Percentiles rank a stretch among this genome's conserved stretches.
Conservation (phyloP, 2,888 invertebrate species). For the Baccha elongata region DNA sequence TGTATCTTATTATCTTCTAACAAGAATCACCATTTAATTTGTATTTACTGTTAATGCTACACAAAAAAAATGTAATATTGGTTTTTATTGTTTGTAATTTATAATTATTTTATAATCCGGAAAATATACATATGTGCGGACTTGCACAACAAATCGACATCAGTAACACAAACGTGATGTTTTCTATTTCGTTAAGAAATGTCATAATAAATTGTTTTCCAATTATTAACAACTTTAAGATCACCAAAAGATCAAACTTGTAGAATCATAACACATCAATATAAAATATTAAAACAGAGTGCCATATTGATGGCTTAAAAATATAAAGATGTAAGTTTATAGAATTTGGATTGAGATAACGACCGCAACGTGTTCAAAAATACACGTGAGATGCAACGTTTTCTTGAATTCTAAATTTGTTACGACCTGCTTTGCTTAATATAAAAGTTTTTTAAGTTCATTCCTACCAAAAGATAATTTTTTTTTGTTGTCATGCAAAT, state of each 20-base stretch:
- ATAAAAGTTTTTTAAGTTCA: too few species aligned
- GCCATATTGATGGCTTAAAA: not conserved
- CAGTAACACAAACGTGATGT: slow-evolving; percentile 5
- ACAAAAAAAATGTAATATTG: not conserved
- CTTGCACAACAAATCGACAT: not conserved
- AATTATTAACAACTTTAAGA: not conserved
- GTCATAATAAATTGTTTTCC: slow-evolving; percentile 1
- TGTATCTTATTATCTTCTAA: too few species aligned
- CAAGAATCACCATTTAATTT: not conserved
- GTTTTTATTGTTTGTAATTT: not conserved
- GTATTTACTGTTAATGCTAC: not conserved
- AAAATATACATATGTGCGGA: not conserved
- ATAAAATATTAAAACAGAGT: too few species aligned
- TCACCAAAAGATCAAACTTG: not conserved
- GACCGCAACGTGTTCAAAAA: not conserved
- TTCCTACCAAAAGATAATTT: too few species aligned
- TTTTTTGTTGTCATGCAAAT: too few species aligned
- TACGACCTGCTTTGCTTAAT: too few species aligned
- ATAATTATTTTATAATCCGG: not conserved
- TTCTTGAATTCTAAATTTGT: too few species aligned
- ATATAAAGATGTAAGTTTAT: not conserved
- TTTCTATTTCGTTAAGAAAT: not conserved
- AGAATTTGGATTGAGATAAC: not conserved
- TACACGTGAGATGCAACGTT: slow-evolving; percentile 18
- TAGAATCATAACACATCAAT: not conserved